Evolutionary conservation across 2,797 vertebrate species (phyloP).

Genomic region (Bothrops alternatus): DNA sequence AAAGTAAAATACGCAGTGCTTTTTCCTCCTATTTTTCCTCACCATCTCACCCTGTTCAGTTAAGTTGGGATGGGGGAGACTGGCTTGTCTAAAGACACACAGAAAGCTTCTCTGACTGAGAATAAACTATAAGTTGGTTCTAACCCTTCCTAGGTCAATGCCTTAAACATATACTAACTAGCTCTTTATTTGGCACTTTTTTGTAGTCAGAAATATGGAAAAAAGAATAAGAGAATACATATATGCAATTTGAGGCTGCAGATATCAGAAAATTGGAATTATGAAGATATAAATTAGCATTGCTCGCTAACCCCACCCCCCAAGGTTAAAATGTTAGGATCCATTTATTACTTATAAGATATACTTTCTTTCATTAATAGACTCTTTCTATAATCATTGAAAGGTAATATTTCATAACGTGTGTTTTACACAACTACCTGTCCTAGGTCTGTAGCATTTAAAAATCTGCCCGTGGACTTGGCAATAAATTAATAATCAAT

Average conservation of each 20-base stretch:
- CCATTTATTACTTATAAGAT: not conserved
- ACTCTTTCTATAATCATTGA: not conserved
- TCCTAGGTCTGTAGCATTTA: not conserved
- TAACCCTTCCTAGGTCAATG: not conserved
- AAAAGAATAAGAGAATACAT: not conserved
- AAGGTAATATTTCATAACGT: not conserved
- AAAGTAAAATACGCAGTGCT: not conserved
- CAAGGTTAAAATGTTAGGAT: not conserved
- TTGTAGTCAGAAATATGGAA: not conserved
- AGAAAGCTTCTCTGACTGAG: not conserved
- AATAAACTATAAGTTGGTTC: not conserved
- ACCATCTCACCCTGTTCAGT: not conserved
- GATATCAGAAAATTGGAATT: not conserved
- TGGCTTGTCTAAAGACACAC: not conserved
- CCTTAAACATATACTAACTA: not conserved
- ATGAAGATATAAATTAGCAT: not conserved
- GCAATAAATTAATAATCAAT: not conserved
- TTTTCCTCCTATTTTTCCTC: not conserved
- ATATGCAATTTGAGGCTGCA: not conserved
- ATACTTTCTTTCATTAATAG: not conserved
- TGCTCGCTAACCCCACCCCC: not conserved
- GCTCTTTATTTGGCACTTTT: not conserved
- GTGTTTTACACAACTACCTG: not conserved
- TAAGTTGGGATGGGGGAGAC: not conserved
- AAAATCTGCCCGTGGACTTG: not conserved